Percentiles rank a stretch among this genome's conserved stretches.
Conservation (phyloP, 1,140 invertebrate genomes). For the Carcinoscorpius rotundicauda region DNA sequence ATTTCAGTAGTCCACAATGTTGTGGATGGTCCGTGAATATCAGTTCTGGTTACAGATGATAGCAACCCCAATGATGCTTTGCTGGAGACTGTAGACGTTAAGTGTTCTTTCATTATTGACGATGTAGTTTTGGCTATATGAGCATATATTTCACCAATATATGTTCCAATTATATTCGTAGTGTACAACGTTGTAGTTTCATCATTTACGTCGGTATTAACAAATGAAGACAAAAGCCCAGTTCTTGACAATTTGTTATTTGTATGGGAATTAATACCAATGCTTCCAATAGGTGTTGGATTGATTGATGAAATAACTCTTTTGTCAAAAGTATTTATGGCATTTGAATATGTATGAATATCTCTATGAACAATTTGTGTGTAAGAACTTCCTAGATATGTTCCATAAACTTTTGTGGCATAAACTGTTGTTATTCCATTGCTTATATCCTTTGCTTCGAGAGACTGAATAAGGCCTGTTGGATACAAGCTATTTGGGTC, state of each 20-base stretch:
- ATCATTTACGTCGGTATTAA: constrained; percentile 30
- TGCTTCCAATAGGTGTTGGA: constrained; percentile 12
- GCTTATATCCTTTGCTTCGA: constrained; percentile 16
- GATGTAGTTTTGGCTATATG: constrained; percentile 52
- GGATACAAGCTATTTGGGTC: constrained; percentile 1
- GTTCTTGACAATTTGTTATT: constrained; percentile 58
- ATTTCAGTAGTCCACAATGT: constrained; percentile 36
- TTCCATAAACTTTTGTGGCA: constrained; percentile 74
- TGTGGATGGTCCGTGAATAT: constrained; percentile 13
- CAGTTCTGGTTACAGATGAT: constrained; percentile 13
- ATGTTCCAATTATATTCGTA: constrained; percentile 33
- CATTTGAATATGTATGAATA: constrained; percentile 13
- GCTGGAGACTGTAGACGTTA: constrained; percentile 45
- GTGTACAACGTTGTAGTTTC: constrained; percentile 30
- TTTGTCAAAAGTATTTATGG: constrained; percentile 24
- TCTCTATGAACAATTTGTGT: constrained; percentile 48
- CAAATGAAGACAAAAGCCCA: constrained; percentile 54
- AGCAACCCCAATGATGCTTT: constrained; percentile 38
- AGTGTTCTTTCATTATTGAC: constrained; percentile 47
- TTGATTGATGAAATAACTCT: background rate
- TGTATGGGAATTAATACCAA: constrained; percentile 14
- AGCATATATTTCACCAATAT: constrained; percentile 34
- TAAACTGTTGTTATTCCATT: constrained; percentile 80
- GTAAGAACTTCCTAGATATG: constrained; percentile 73
- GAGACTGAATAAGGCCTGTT: constrained; percentile 13